Evolutionary conservation across 2,797 vertebrate genomes (phyloP).

Genomic region (Pelochelys cantorii): DNA sequence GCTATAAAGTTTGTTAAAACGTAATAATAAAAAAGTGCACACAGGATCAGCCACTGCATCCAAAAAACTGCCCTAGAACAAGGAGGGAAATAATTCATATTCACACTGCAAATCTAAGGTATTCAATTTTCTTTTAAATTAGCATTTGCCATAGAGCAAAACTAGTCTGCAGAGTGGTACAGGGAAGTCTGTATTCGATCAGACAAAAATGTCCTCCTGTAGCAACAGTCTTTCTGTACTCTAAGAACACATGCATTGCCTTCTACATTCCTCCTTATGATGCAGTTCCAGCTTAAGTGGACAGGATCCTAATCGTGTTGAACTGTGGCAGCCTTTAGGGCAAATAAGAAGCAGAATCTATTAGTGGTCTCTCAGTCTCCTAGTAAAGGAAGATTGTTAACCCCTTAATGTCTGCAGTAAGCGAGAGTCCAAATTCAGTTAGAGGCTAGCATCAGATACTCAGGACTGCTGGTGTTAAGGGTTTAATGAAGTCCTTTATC

Average conservation of each 20-base stretch:
- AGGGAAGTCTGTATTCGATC: neutral
- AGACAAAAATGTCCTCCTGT: neutral
- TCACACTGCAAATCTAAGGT: slow-evolving; percentile 24
- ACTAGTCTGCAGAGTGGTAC: neutral
- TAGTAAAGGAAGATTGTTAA: neutral
- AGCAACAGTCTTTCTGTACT: neutral
- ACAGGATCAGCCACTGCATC: slow-evolving; percentile 25
- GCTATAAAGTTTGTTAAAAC: slow-evolving; percentile 85
- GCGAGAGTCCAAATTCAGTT: neutral
- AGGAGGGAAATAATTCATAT: slow-evolving; percentile 69
- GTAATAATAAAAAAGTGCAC: slow-evolving; percentile 71
- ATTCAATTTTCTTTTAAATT: slow-evolving; percentile 43
- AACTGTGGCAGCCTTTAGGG: slow-evolving; percentile 51
- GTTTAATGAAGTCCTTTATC: neutral
- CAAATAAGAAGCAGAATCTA: slow-evolving; percentile 6
- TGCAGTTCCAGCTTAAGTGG: slow-evolving; percentile 46
- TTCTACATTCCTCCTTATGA: neutral
- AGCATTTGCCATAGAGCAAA: slow-evolving; percentile 7
- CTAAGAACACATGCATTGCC: neutral
- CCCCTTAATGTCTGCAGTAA: neutral
- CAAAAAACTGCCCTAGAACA: slow-evolving; percentile 47
- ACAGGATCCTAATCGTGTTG: slow-evolving; percentile 29
- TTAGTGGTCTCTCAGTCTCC: slow-evolving; percentile 2
- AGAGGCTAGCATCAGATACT: neutral
- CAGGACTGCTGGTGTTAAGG: neutral